Evolutionary conservation across 2,113 vertebrate genomes (phyloP), one percentile per base, ranked within the genome.

Genomic region (Cavia porcellus): DNA sequence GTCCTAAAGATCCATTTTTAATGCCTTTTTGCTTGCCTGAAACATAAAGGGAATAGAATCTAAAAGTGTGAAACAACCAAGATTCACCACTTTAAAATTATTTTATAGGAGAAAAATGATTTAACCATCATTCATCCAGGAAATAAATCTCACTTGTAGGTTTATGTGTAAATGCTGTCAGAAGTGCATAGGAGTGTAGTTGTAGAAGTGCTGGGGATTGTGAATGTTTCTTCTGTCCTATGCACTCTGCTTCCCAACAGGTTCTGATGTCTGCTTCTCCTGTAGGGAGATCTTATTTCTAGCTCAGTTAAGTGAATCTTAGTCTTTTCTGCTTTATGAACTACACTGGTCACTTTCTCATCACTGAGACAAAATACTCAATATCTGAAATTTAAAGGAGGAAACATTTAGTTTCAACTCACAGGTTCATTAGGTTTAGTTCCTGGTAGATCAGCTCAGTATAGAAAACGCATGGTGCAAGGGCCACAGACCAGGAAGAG

Each of bases 11-110:
- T 57, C 15, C 62, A 70, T 32, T 93, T 83, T 57, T 88, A 95
- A 70, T 93, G 35, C 14, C 42, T 93, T 92, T 95, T 86, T 24
- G 95, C 42, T 47, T 91, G 74, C 42, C 86, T 79, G 45, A 90
- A 87, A 92, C 50, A 86, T 72, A 94, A 89, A 94, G 20, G 4
- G 79, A 90, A 90, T 92, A 92, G 83, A 77, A 90, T 79, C n/a
- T 72, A 42, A 87, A 95, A 92, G 72, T 47, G 30, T 93, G 59
- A 42, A 90, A 96, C 15, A 83, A 55, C 77, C 86, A 82, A 83
- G 24, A 92, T 38, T 97, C 74, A 89, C 20, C 84, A 57, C 47
- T 68, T 96, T 93, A 86, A 94, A 96, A 85, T 89, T 32, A 57
- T 93, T 94, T 95, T 80, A 68, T 19, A 83, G 59, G 61, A 91